Conservation (phyloP, 2,797 vertebrate species). For the Strix occidentalis region DNA sequence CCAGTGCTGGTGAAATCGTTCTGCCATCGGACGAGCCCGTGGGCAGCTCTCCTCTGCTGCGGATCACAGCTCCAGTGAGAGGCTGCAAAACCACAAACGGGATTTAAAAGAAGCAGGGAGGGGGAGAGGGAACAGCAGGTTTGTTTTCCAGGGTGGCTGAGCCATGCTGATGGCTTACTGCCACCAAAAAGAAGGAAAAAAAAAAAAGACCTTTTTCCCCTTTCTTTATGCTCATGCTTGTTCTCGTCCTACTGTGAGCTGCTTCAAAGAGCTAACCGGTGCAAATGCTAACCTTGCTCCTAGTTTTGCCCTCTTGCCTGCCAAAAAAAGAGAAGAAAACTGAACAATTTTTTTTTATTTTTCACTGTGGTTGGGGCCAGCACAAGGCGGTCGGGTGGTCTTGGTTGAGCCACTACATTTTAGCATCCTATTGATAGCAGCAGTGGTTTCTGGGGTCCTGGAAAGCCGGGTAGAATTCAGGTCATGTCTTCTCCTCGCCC, state of each 20-base stretch:
- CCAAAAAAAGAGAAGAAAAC: background rate
- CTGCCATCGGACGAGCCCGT: rapidly evolving
- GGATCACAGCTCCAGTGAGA: background rate
- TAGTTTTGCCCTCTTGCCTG: background rate
- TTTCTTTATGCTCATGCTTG: background rate
- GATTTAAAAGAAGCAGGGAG: background rate
- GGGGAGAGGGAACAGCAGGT: background rate
- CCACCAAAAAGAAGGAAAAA: background rate
- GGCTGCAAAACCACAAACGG: background rate
- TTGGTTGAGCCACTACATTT: background rate
- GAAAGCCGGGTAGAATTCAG: background rate
- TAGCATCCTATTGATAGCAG: background rate
- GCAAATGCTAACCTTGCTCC: background rate
- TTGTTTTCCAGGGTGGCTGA: constrained; percentile 41
- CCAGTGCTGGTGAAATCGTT: rapidly evolving
- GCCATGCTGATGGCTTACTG: constrained; percentile 7
- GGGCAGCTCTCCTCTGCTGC: background rate
- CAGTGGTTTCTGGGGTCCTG: background rate
- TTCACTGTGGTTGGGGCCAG: background rate
- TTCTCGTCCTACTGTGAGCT: background rate
- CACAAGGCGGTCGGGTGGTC: background rate
- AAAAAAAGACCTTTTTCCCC: background rate
- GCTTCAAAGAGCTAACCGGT: background rate
- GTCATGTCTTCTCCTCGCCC: background rate
- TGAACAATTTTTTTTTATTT: background rate